phyloP scores from a whole-genome alignment of 2,797 vertebrate species.

The Malacoctenus gilli region DNA sequence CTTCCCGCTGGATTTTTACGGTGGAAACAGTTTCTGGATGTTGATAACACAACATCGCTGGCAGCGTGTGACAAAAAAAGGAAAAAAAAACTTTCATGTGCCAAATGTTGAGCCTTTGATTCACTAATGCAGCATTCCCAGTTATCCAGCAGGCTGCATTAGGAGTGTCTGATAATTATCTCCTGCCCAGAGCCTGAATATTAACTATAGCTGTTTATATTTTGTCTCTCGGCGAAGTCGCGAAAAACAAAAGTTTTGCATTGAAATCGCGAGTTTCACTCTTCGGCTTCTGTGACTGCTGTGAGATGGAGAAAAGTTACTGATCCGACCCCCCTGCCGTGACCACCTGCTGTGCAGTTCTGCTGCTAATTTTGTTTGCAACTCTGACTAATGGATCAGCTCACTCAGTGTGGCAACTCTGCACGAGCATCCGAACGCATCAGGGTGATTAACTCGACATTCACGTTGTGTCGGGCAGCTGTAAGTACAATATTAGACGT shows the following conservation, averaged over 20 bases:
- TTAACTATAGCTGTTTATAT: constrained; percentile 37
- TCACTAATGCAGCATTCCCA: constrained; percentile 29
- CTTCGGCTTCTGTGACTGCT: neutral
- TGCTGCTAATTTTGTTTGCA: neutral
- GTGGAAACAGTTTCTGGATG: constrained; percentile 9
- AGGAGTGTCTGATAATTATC: constrained; percentile 46
- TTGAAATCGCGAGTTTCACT: constrained; percentile 36
- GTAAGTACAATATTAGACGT: neutral
- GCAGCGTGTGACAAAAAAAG: constrained; percentile 20
- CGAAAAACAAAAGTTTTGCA: constrained; percentile 32
- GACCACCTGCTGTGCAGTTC: constrained; percentile 9
- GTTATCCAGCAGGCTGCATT: constrained; percentile 34
- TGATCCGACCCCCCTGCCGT: constrained; percentile 6
- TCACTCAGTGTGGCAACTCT: neutral
- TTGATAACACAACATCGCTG: constrained; percentile 35
- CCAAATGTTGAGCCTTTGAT: constrained; percentile 35
- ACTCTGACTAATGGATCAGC: constrained; percentile 4
- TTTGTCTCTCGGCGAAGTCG: constrained; percentile 29
- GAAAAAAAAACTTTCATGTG: constrained; percentile 18
- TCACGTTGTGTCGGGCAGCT: neutral
- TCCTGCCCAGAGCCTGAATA: constrained; percentile 43
- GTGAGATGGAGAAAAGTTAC: constrained; percentile 2
- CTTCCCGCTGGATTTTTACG: neutral
- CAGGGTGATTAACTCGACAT: neutral
- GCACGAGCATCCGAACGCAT: neutral